Evolutionary conservation across 1,140 invertebrate genomes (phyloP).

Genomic region (Kradibia gibbosae): DNA sequence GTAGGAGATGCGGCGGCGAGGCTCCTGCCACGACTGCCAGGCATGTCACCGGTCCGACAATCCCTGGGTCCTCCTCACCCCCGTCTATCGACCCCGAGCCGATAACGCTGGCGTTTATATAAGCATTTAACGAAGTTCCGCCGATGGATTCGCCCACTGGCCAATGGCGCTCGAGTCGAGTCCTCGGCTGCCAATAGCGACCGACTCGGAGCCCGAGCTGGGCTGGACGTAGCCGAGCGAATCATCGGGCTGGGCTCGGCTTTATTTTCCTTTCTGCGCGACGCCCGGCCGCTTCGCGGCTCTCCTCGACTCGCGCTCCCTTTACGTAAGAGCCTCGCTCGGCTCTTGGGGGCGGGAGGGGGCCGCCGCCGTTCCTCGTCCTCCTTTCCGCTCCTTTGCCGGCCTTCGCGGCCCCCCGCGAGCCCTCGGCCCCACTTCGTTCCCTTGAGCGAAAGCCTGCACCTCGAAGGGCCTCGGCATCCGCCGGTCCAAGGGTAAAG

Average conservation of each 20-base stretch:
- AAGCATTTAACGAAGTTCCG: slow-evolving; percentile 11
- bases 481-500: too few species aligned
- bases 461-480: too few species aligned
- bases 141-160: background rate
- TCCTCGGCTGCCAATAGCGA: background rate
- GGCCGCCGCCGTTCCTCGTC: too few species aligned
- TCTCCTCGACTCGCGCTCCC: too few species aligned
- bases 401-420: background rate
- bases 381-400: background rate
- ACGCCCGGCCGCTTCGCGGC: too few species aligned
- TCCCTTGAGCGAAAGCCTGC: too few species aligned
- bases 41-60: background rate
- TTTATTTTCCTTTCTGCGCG: background rate
- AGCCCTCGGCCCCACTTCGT: background rate
- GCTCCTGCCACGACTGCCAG: slow-evolving; percentile 23
- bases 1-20: slow-evolving; percentile 8
- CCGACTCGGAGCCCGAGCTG: background rate
- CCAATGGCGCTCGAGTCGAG: background rate
- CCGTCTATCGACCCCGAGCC: background rate
- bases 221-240: slow-evolving; percentile 1
- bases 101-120: slow-evolving; percentile 26
- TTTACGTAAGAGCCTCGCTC: too few species aligned
- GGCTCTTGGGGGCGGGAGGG: too few species aligned
- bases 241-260: background rate
- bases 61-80: background rate